A percentile compares a stretch with the other conserved stretches of the same genome.
Evolutionary conservation across 2,797 vertebrate genomes (phyloP).

Genomic region (Falco concolor): DNA sequence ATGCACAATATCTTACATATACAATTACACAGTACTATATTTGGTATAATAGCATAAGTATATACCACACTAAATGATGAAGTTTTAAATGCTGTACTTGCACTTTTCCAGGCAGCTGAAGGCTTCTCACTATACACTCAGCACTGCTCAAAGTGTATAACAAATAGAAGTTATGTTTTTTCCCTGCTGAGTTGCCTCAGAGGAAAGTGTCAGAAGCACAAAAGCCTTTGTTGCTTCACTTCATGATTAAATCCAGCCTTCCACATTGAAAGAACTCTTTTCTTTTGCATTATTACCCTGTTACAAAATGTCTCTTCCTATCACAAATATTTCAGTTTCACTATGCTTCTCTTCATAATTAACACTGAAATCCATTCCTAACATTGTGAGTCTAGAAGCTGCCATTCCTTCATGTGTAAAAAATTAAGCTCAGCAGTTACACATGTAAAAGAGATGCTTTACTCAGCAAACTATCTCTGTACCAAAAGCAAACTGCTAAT

Average conservation of each 20-base stretch:
- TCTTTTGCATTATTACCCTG: background rate
- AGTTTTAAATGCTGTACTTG: background rate
- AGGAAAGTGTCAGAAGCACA: conserved; percentile 35
- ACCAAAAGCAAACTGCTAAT: background rate
- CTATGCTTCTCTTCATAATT: background rate
- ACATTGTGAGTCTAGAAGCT: background rate
- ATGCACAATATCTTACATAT: background rate
- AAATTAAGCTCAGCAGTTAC: background rate
- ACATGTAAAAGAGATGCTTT: background rate
- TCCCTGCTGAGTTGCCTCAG: background rate
- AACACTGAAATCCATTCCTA: background rate
- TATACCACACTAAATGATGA: background rate
- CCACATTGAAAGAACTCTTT: background rate
- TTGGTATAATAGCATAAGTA: background rate
- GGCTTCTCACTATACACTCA: background rate
- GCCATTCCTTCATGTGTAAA: background rate
- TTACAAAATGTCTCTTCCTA: conserved; percentile 1
- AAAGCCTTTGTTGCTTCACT: conserved; percentile 14
- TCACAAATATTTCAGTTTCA: background rate
- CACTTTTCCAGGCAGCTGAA: background rate
- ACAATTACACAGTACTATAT: background rate
- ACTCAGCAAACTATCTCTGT: background rate
- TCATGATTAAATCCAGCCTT: conserved; percentile 12
- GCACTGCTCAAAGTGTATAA: background rate
- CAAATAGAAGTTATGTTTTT: background rate